Percentiles rank a stretch among this genome's conserved stretches.
These are phyloP conservation scores for Solenodon paradoxus DNA, from an alignment of 2,113 vertebrate genomes.

Conservation along the genomic window DNA sequence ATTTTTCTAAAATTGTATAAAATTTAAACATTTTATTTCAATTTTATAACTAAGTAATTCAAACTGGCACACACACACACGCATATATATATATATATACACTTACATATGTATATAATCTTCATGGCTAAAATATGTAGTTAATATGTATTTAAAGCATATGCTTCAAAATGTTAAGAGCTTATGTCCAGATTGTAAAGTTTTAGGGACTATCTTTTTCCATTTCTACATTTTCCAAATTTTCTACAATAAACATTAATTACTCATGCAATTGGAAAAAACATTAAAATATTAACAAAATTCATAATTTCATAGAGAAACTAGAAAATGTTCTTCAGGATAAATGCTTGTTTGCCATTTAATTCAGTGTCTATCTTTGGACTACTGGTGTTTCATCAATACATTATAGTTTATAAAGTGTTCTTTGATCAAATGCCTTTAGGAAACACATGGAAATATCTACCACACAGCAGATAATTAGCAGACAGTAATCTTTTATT, in stretches of 20 bases:
- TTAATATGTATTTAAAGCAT: not conserved
- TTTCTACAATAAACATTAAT: not conserved
- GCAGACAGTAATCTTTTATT: constrained; percentile 23
- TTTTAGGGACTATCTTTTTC: not conserved
- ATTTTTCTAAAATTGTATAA: not conserved
- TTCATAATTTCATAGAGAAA: constrained; percentile 13
- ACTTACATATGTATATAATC: not conserved
- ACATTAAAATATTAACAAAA: constrained; percentile 24
- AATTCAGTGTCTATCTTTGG: not conserved
- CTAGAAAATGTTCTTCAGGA: not conserved
- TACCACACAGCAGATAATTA: not conserved
- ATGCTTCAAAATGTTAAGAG: constrained; percentile 16
- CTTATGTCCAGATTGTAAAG: not conserved
- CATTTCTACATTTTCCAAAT: not conserved
- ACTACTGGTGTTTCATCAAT: not conserved
- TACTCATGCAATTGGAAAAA: not conserved
- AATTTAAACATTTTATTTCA: no score
- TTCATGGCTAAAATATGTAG: constrained; percentile 8
- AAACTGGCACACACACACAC: no score
- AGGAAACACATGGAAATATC: not conserved
- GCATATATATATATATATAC: not conserved
- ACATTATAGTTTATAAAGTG: not conserved
- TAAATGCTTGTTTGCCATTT: not conserved
- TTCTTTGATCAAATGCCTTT: not conserved
- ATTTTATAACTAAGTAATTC: no score